A percentile compares a stretch with the other conserved stretches of the same genome.
These are phyloP conservation scores for Phymanthus crucifer DNA, from an alignment of 92 coral and sea anemone species.

Conservation along the genomic window DNA sequence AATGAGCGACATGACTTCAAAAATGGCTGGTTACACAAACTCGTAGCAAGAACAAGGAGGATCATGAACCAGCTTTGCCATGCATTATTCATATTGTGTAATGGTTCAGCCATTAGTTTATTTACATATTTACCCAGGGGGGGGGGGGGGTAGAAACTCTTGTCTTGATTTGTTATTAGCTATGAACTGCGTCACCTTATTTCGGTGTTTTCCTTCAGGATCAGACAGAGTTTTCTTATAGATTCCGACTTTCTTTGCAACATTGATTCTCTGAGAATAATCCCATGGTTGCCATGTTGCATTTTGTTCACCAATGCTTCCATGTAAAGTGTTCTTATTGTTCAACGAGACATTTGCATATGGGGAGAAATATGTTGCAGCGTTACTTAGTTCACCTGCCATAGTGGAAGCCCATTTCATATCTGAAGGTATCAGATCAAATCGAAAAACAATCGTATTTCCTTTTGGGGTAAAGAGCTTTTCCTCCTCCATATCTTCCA, in stretches of 20 bases:
- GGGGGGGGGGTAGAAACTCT: no score
- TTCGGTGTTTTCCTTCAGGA: constrained; percentile 40
- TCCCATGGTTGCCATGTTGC: constrained; percentile 32
- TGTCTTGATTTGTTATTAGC: constrained; percentile 33
- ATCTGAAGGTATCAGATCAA: constrained; percentile 54
- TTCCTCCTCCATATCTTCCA: constrained; percentile 61
- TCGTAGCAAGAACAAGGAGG: not conserved
- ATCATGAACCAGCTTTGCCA: not conserved
- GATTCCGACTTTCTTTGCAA: constrained; percentile 39
- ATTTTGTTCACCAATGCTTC: constrained; percentile 27
- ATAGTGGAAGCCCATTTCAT: constrained; percentile 62
- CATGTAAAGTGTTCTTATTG: constrained; percentile 29
- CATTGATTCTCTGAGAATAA: constrained; percentile 32
- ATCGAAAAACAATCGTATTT: constrained; percentile 31
- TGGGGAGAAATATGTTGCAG: constrained; percentile 39
- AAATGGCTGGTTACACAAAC: constrained; percentile 20
- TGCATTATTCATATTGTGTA: not conserved
- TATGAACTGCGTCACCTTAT: constrained; percentile 52
- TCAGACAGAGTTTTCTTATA: constrained; percentile 49
- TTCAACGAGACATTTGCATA: constrained; percentile 32
- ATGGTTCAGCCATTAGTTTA: not conserved
- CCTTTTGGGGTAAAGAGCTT: constrained; percentile 50
- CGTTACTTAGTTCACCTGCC: constrained; percentile 48
- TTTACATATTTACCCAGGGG: not conserved
- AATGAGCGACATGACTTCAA: constrained; percentile 24